Base-by-base conservation (phyloP, 2,888 invertebrate genomes). In the Halictus quadricinctus region DNA sequence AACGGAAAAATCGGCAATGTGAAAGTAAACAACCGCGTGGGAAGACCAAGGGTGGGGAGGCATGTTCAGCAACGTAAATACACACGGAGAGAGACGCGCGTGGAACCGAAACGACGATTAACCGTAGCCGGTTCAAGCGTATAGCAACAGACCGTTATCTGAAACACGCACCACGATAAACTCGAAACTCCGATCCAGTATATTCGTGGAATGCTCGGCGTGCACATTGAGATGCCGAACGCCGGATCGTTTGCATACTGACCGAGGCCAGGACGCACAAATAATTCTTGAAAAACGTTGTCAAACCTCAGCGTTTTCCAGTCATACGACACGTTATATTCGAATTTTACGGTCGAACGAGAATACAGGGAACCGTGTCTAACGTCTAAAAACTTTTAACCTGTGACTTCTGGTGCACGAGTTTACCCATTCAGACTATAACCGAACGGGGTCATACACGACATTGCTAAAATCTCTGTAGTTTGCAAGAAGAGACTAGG, bases 111-210 rank as follows among this genome's bases (percentile, higher is more conserved):
- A 82, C 60, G 54, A 46, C 85, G 86, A 84, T 84, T 86, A 86
- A 83, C 80, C 86, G 78, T 84, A 50, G 84, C 54, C 73, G 86
- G 76, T 80, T 72, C 58, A 80, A 82, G 88, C 86, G 86, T 88
- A 88, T 86, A 83, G 88, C 87, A 88, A 88, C 88, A 87, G 88
- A 88, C 88, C 86, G 88, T 89, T 88, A 89, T 86, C 88, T 88
- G 76, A 79, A 82, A 76, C 81, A 64, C 79, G 79, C 78, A 83
- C 77, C 83, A 78, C 84, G 88, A 88, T 88, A 88, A 88, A 88
- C 86, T 87, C 81, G 88, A 85, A 87, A 85, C 84, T 76, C 82
- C 82, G 78, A 66, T 79, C 82, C 86, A 79, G 60, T 87, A 79
- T 85, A 85, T 79, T 73, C 85, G 50, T 48, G 76, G 85, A 81